Evolutionary conservation across 2,888 invertebrate species (phyloP).

Genomic region (Cryptocephalus moraei): DNA sequence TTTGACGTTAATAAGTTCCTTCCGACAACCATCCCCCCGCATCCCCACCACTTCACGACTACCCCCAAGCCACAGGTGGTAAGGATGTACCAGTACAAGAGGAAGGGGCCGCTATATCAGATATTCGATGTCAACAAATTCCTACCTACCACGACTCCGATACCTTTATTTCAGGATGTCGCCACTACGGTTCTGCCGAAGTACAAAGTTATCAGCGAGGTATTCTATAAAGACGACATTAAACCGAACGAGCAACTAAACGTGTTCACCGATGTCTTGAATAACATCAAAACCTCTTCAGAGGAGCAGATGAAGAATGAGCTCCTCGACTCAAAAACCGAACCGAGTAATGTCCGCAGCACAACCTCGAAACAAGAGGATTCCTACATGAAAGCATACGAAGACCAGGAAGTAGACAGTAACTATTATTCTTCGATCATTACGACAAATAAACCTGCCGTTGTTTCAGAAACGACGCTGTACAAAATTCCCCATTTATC

Average conservation of each 20-base stretch:
- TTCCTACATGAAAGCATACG: conserved; percentile 9
- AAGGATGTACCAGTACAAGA: too few species aligned
- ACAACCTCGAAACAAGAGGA: conserved; percentile 1
- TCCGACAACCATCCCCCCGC: conserved; percentile 4
- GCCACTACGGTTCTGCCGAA: conserved; percentile 20
- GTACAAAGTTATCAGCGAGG: conserved; percentile 28
- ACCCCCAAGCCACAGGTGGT: background rate
- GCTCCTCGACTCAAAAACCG: conserved; percentile 6
- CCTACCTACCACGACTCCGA: conserved; percentile 5
- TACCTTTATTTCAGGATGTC: background rate
- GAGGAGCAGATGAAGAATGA: conserved; percentile 7
- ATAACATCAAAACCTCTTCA: conserved; percentile 37
- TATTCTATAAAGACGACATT: conserved; percentile 35
- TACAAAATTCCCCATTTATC: background rate
- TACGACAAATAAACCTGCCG: background rate
- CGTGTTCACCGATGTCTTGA: conserved; percentile 42
- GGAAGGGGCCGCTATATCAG: conserved; percentile 12
- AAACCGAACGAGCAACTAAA: conserved; percentile 37
- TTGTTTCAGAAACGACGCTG: background rate
- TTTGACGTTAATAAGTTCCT: conserved; percentile 15
- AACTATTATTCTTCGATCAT: conserved; percentile 2
- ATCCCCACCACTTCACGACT: background rate
- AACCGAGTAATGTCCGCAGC: background rate
- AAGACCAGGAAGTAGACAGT: conserved; percentile 7
- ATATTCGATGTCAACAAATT: conserved; percentile 17